Evolutionary conservation across 2,888 invertebrate genomes (phyloP).

Genomic region (Allygus modestus): DNA sequence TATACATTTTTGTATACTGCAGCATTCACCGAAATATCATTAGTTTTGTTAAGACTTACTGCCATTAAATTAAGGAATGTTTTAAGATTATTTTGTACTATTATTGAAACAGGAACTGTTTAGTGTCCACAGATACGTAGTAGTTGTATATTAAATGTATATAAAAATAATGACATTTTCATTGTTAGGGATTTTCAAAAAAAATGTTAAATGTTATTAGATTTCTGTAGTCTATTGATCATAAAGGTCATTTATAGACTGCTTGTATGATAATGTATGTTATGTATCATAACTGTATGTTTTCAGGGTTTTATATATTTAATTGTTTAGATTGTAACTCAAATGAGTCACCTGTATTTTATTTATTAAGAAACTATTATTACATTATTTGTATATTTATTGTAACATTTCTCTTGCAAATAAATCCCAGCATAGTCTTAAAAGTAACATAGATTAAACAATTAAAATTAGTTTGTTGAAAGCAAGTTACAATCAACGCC

Average conservation of each 20-base stretch:
- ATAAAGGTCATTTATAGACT: background rate
- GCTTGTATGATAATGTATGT: constrained; percentile 12
- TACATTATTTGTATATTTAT: background rate
- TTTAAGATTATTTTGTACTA: background rate
- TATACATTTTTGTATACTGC: background rate
- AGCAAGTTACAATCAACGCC: too few species aligned
- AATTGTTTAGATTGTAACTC: background rate
- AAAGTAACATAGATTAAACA: background rate
- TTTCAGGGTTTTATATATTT: constrained; percentile 12
- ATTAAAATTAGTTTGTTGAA: too few species aligned
- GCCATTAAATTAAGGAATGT: background rate
- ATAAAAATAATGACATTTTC: background rate
- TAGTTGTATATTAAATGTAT: constrained; percentile 1
- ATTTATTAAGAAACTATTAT: background rate
- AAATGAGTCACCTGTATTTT: background rate
- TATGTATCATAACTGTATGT: constrained; percentile 37
- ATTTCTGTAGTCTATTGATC: background rate
- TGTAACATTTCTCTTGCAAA: too few species aligned
- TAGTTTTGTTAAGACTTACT: background rate
- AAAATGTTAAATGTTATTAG: background rate
- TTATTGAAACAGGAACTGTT: background rate
- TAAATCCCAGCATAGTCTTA: background rate
- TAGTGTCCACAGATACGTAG: background rate
- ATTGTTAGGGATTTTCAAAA: background rate
- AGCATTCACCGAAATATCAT: background rate